A percentile compares a stretch with the other conserved stretches of the same genome.
phyloP scores from a whole-genome alignment of 2,797 vertebrate genomes.

The Dendrocincla tyrannina region DNA sequence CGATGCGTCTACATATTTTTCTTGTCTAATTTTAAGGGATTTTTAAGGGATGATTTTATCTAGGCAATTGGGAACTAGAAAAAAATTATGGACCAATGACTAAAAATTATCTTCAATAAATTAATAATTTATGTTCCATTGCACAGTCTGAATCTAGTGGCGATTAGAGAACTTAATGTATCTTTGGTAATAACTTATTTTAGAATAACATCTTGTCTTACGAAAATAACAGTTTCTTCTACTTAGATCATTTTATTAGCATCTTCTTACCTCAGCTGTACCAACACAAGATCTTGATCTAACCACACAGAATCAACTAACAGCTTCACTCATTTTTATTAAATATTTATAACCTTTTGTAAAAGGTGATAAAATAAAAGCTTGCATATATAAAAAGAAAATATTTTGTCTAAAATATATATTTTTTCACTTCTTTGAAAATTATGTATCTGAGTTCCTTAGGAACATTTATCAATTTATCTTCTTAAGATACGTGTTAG shows the following conservation, averaged over 20 bases:
- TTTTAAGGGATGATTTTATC: not conserved
- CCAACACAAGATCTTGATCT: not conserved
- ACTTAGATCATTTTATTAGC: not conserved
- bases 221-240: not conserved
- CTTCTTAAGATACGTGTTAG: not conserved
- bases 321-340: not conserved
- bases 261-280: not conserved
- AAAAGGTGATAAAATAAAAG: not conserved
- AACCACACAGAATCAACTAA: not conserved
- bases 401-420: not conserved
- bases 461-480: not conserved
- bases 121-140: not conserved
- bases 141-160: not conserved
- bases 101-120: not conserved
- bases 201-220: not conserved
- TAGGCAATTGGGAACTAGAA: not conserved
- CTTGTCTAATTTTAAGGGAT: not conserved
- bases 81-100: not conserved
- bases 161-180: not conserved
- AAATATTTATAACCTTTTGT: not conserved
- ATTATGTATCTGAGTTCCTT: not conserved
- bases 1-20: not conserved
- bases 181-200: not conserved
- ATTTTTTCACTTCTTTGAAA: not conserved
- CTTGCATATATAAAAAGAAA: not conserved